Evolutionary conservation across 1,140 invertebrate genomes (phyloP).

Genomic region (Leptopilina boulardi): DNA sequence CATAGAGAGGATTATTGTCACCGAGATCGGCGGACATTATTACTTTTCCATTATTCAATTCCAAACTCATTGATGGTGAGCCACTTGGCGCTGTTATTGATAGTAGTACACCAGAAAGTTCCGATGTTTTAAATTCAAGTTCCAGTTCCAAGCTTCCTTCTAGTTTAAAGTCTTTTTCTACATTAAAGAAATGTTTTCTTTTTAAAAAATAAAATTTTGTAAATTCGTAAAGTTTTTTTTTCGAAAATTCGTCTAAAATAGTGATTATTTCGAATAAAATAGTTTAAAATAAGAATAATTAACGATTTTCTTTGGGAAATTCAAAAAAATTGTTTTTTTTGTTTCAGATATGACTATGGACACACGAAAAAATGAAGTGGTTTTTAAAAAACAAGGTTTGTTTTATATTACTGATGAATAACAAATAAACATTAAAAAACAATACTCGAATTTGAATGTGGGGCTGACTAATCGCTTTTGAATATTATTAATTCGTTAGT

Average conservation of each 20-base stretch:
- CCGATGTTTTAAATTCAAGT: conserved; percentile 90
- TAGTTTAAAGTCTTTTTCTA: conserved; percentile 84
- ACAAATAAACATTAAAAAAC: no score
- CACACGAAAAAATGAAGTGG: no score
- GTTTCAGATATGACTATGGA: no score
- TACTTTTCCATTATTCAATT: conserved; percentile 86
- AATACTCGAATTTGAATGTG: no score
- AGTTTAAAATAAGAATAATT: not conserved
- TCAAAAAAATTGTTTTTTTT: no score
- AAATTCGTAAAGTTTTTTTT: conserved; percentile 32
- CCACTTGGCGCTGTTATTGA: conserved; percentile 81
- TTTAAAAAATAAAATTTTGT: conserved; percentile 36
- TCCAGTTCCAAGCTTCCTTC: conserved; percentile 83
- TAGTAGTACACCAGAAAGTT: conserved; percentile 87
- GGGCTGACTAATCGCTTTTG: no score
- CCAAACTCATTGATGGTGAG: conserved; percentile 84
- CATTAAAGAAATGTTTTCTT: conserved; percentile 48
- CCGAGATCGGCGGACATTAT: conserved; percentile 83
- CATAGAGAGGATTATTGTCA: conserved; percentile 78
- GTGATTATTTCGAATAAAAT: no score
- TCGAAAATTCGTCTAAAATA: no score
- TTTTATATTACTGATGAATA: no score
- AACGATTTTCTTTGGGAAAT: no score
- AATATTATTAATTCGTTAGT: no score
- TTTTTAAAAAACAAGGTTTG: no score